Percentiles rank a stretch among this genome's conserved stretches.
These are phyloP conservation scores for Atta texana DNA, from an alignment of 1,140 invertebrate genomes.

Conservation along the genomic window DNA sequence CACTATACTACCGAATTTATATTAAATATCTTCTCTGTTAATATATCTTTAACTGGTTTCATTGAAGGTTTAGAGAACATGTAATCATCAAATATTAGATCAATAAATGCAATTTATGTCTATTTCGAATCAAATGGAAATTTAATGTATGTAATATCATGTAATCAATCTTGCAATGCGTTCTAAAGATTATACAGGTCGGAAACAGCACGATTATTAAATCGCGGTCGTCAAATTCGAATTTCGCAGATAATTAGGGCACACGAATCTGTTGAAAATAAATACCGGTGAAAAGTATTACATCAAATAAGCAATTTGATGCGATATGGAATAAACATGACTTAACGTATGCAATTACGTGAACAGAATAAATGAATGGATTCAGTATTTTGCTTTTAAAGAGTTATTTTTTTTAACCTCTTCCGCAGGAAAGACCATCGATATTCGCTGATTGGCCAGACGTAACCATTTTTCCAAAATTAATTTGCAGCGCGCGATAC, in stretches of 20 bases:
- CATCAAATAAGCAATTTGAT: not conserved
- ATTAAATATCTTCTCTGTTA: not conserved
- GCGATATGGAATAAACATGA: not conserved
- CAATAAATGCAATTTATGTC: conserved; percentile 9
- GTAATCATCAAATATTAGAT: conserved; percentile 16
- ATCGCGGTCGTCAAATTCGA: not conserved
- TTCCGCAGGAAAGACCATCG: not conserved
- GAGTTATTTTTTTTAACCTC: not conserved
- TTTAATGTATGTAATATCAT: conserved; percentile 61
- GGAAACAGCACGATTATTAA: not conserved
- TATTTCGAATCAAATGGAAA: conserved; percentile 69
- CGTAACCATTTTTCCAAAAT: conserved; percentile 35
- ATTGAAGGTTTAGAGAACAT: not conserved
- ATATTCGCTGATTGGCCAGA: conserved; percentile 12
- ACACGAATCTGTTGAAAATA: not conserved
- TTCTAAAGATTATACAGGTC: conserved; percentile 3
- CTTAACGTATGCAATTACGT: not conserved
- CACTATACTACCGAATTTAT: not conserved
- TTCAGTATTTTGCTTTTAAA: not conserved
- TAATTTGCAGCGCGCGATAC: conserved; percentile 39
- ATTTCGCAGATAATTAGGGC: conserved; percentile 13
- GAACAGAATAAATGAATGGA: not conserved
- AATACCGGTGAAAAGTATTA: not conserved
- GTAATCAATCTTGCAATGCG: conserved; percentile 36
- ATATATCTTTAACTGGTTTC: not conserved